Percentiles rank a stretch among this genome's conserved stretches.
phyloP scores from a whole-genome alignment of 2,113 vertebrate species.

The Chascanopsetta lugubris region DNA sequence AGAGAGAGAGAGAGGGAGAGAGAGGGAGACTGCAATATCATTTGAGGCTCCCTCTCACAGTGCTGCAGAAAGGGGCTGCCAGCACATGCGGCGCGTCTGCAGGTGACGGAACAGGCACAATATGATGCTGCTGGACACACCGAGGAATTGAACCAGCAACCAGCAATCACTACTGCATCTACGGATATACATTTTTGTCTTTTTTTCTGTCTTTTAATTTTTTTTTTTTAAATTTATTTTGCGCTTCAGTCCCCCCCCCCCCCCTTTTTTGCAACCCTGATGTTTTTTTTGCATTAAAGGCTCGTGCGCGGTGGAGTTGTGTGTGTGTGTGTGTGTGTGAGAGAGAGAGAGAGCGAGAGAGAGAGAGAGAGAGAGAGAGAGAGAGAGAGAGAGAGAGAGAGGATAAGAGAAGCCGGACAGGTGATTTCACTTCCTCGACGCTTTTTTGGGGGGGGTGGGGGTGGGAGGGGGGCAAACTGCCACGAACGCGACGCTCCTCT shows the following conservation, averaged over 20 bases:
- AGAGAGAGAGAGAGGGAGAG: slow-evolving; percentile 65
- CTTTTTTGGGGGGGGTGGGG: too few relatives aligned
- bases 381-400: slow-evolving; percentile 18
- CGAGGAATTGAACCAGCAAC: slow-evolving; percentile 52
- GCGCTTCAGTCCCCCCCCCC: too few relatives aligned
- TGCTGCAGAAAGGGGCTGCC: slow-evolving; percentile 94
- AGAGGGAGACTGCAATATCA: slow-evolving; percentile 92
- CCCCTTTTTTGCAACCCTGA: slow-evolving; percentile 7
- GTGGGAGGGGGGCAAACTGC: slow-evolving; percentile 47
- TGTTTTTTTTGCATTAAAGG: background rate
- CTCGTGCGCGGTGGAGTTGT: slow-evolving; percentile 41
- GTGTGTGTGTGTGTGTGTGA: slow-evolving; percentile 34
- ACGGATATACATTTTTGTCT: slow-evolving; percentile 69
- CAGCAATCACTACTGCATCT: slow-evolving; percentile 15
- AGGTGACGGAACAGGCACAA: slow-evolving; percentile 89
- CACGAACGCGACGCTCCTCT: slow-evolving; percentile 38
- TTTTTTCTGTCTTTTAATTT: background rate
- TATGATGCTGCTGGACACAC: slow-evolving; percentile 84
- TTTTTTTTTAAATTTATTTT: background rate
- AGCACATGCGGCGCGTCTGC: slow-evolving; percentile 91
- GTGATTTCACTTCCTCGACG: slow-evolving; percentile 27
- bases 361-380: background rate
- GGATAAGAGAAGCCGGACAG: slow-evolving; percentile 42
- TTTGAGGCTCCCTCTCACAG: slow-evolving; percentile 92
- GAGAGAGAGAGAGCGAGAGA: slow-evolving; percentile 29